Evolutionary conservation across 2,113 vertebrate genomes (phyloP).

Genomic region (Corythornis madagascariensis): DNA sequence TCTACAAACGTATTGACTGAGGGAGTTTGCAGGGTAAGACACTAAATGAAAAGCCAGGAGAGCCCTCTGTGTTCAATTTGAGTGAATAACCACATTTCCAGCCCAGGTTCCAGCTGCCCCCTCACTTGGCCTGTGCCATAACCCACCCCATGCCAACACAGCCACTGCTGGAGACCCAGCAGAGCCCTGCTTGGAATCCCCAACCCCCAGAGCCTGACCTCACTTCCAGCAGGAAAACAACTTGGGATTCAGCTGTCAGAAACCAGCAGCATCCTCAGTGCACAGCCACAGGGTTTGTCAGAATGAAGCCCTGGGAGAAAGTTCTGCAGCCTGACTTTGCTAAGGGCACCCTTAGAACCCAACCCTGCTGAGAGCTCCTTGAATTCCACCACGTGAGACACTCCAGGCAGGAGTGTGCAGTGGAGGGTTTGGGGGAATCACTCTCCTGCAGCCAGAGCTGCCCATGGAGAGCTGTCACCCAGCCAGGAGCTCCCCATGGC

Average conservation of each 20-base stretch:
- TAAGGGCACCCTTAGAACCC: not conserved
- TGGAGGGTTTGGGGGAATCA: not conserved
- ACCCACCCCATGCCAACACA: not conserved
- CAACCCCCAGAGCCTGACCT: not conserved
- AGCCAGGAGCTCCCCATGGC: not conserved
- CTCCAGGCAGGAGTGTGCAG: not conserved
- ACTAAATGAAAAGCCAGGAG: not conserved
- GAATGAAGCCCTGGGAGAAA: not conserved
- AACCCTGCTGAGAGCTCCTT: accelerated
- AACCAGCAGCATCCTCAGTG: not conserved
- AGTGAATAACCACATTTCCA: not conserved
- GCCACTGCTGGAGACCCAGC: not conserved
- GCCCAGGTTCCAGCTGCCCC: not conserved
- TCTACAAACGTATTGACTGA: not conserved
- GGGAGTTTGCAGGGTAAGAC: not conserved
- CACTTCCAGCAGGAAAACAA: not conserved
- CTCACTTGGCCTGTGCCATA: not conserved
- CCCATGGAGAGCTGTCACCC: not conserved
- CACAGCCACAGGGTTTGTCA: not conserved
- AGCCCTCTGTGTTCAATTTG: not conserved
- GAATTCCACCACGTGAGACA: accelerated
- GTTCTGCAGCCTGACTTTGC: not conserved
- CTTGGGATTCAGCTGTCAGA: not conserved
- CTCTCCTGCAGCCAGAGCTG: not conserved
- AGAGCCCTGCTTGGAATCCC: not conserved